Evolutionary conservation across 92 coral and sea anemone genomes (phyloP).

Genomic region (Phymanthus crucifer): DNA sequence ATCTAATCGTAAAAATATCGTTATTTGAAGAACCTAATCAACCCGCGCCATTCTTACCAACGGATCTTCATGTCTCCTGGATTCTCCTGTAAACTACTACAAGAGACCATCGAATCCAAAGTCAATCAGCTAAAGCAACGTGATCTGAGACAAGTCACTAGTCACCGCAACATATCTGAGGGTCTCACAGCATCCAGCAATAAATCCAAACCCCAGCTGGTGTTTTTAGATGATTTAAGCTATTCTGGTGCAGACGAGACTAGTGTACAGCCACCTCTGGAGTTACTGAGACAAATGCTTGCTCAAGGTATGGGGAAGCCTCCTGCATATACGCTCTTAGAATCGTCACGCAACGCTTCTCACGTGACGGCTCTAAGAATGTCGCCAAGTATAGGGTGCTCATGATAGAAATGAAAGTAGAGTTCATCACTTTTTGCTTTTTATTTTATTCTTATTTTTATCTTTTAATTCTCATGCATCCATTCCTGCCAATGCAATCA

Average conservation of each 20-base stretch:
- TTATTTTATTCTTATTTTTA: too few species aligned
- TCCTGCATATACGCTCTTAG: not conserved
- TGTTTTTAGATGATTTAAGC: slow-evolving; percentile 89
- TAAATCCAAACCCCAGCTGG: slow-evolving; percentile 53
- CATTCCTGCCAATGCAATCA: too few species aligned
- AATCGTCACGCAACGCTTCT: too few species aligned
- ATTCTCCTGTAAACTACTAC: slow-evolving; percentile 71
- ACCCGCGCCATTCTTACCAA: slow-evolving; percentile 75
- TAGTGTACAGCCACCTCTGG: slow-evolving; percentile 81
- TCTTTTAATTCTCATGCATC: too few species aligned
- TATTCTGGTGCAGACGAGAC: slow-evolving; percentile 70
- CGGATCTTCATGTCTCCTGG: slow-evolving; percentile 88
- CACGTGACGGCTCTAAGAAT: too few species aligned
- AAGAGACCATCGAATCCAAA: slow-evolving; percentile 82
- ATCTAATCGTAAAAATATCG: not conserved
- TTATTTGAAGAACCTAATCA: slow-evolving; percentile 67
- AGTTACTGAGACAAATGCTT: slow-evolving; percentile 82
- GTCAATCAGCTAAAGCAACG: slow-evolving; percentile 64
- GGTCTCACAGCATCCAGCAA: slow-evolving; percentile 28
- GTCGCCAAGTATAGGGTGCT: too few species aligned
- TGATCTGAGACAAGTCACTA: slow-evolving; percentile 55
- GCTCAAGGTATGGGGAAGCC: slow-evolving; percentile 62
- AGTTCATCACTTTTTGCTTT: too few species aligned
- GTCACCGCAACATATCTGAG: slow-evolving; percentile 32
- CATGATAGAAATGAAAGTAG: too few species aligned